phyloP scores from a whole-genome alignment of 2,113 vertebrate species.

The Porphyrio hochstetteri region DNA sequence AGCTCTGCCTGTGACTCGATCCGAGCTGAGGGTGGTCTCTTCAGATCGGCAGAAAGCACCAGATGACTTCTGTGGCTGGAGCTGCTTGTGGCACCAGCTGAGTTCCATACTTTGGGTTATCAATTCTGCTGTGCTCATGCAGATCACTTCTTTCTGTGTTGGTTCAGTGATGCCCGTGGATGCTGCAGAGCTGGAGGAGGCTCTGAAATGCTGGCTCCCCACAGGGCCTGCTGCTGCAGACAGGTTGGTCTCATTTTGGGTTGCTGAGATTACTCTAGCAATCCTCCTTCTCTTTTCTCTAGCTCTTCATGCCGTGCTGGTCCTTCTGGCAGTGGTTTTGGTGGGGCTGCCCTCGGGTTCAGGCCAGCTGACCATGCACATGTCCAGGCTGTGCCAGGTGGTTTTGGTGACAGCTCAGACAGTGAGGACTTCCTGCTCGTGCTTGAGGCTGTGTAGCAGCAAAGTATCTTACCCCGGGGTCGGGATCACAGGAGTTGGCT shows the following conservation, averaged over 20 bases:
- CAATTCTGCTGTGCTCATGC: not conserved
- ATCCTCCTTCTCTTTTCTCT: not conserved
- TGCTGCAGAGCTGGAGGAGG: not conserved
- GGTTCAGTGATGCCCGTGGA: not conserved
- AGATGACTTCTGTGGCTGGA: not conserved
- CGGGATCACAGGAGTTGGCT: too few species aligned
- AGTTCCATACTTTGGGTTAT: not conserved
- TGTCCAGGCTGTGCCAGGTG: not conserved
- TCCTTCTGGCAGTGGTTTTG: not conserved
- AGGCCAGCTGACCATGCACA: rapidly evolving
- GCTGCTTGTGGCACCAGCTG: not conserved
- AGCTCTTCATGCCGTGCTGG: not conserved
- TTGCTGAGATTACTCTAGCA: not conserved
- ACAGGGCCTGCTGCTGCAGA: not conserved
- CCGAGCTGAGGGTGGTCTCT: not conserved
- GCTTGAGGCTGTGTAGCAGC: not conserved
- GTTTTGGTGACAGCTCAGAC: not conserved
- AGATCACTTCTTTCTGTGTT: not conserved
- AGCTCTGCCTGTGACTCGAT: not conserved
- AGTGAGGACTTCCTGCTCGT: not conserved
- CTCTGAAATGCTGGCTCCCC: not conserved
- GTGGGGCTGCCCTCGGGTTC: not conserved
- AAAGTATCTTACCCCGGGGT: not conserved
- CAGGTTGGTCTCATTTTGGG: not conserved
- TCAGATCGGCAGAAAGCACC: rapidly evolving